A percentile compares a stretch with the other conserved stretches of the same genome.
Evolutionary conservation across 2,888 invertebrate genomes (phyloP).

Genomic region (Cyclophora albipunctata): DNA sequence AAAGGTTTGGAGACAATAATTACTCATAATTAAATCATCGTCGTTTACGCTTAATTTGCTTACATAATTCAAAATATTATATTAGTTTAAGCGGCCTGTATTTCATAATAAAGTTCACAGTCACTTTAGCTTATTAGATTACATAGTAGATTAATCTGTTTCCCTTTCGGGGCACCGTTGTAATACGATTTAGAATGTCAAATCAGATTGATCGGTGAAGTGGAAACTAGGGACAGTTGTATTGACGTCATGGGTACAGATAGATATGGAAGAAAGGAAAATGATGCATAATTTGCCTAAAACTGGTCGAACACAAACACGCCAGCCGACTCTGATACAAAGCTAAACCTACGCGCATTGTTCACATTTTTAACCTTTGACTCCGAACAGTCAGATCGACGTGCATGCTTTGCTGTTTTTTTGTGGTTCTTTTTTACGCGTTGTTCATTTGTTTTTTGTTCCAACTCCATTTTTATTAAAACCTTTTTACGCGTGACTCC

Average conservation of each 20-base stretch:
- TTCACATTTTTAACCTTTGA: slow-evolving; percentile 8
- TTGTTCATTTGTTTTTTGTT: background rate
- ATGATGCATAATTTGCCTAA: slow-evolving; percentile 22
- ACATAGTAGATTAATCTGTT: too few relatives aligned
- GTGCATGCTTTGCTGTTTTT: slow-evolving; percentile 5
- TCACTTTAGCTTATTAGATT: too few relatives aligned
- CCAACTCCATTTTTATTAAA: background rate
- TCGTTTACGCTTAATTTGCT: too few relatives aligned
- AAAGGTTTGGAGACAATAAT: too few relatives aligned
- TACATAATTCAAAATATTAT: too few relatives aligned
- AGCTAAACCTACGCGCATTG: slow-evolving; percentile 6
- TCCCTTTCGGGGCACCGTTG: slow-evolving; percentile 9
- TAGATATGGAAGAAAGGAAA: slow-evolving; percentile 9
- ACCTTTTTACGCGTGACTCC: too few relatives aligned
- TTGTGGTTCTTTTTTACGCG: background rate
- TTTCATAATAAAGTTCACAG: too few relatives aligned
- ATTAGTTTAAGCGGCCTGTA: too few relatives aligned
- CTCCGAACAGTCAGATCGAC: slow-evolving; percentile 1
- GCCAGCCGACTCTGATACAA: slow-evolving; percentile 6
- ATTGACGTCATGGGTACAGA: slow-evolving; percentile 13
- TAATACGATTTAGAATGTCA: slow-evolving; percentile 15
- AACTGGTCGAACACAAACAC: slow-evolving; percentile 12
- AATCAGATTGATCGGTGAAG: slow-evolving; percentile 14
- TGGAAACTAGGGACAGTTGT: slow-evolving; percentile 14
- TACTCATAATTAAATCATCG: too few relatives aligned